Evolutionary conservation across 2,888 invertebrate genomes (phyloP).

Genomic region (Sialis lutaria): DNA sequence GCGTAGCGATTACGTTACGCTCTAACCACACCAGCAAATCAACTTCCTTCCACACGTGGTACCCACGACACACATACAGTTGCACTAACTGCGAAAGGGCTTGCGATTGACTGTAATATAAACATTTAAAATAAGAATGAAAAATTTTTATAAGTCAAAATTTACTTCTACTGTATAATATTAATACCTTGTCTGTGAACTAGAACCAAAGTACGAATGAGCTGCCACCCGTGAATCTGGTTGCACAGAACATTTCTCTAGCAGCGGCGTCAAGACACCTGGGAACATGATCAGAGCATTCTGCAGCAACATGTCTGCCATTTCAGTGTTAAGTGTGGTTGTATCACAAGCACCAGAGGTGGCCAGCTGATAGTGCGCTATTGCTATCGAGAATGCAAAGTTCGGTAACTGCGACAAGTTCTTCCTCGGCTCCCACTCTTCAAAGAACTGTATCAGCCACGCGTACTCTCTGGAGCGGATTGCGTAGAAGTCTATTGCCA

Average conservation of each 20-base stretch:
- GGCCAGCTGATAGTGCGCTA: constrained; percentile 46
- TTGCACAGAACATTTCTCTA: constrained; percentile 61
- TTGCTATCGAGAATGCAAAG: constrained; percentile 64
- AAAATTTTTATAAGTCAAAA: neutral
- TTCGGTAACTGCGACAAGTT: constrained; percentile 74
- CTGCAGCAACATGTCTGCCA: constrained; percentile 48
- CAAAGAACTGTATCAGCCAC: constrained; percentile 44
- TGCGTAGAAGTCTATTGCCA: constrained; percentile 71
- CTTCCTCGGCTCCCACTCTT: constrained; percentile 39
- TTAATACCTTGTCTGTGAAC: constrained; percentile 24
- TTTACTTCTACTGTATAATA: neutral
- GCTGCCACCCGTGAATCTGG: constrained; percentile 42
- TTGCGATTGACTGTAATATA: constrained; percentile 36
- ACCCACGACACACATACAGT: constrained; percentile 55
- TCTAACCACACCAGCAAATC: constrained; percentile 63
- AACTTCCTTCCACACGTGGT: constrained; percentile 63
- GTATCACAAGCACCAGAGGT: constrained; percentile 19
- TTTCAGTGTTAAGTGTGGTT: constrained; percentile 14
- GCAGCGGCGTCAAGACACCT: constrained; percentile 46
- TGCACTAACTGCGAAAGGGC: constrained; percentile 51
- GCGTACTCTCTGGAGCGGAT: constrained; percentile 53
- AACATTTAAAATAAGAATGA: neutral
- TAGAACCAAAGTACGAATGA: constrained; percentile 30
- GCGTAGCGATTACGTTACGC: constrained; percentile 42
- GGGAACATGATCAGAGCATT: constrained; percentile 71